Percentiles rank a stretch among this genome's conserved stretches.
phyloP scores from a whole-genome alignment of 2,113 vertebrate genomes.

The Lasiurus cinereus region DNA sequence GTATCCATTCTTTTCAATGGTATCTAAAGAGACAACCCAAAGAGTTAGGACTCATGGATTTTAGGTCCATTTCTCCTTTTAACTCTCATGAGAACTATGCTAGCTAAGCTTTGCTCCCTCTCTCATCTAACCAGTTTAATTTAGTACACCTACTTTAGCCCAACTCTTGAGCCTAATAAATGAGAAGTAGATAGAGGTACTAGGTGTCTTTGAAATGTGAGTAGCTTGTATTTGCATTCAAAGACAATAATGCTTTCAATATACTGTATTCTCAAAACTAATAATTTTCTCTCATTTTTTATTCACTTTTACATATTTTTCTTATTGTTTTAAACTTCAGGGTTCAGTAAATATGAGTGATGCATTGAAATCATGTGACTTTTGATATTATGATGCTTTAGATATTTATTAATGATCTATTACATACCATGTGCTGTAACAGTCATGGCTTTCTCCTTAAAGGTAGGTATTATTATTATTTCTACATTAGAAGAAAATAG shows the following conservation, averaged over 20 bases:
- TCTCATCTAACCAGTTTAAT: background rate
- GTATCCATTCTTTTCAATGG: background rate
- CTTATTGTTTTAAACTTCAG: conserved; percentile 10
- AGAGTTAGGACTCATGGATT: background rate
- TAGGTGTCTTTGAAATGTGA: background rate
- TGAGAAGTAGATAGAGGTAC: background rate
- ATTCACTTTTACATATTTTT: background rate
- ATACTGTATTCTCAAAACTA: background rate
- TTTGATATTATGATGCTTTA: background rate
- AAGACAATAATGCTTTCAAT: background rate
- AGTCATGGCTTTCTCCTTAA: background rate
- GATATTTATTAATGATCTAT: background rate
- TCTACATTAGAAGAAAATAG: background rate
- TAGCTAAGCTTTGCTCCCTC: background rate
- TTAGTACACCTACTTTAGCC: background rate
- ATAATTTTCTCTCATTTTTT: background rate
- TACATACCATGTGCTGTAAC: background rate
- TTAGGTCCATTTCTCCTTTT: background rate
- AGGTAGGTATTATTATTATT: background rate
- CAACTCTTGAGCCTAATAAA: background rate
- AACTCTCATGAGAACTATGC: background rate
- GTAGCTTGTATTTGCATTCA: background rate
- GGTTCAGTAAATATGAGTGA: background rate
- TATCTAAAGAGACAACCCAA: background rate
- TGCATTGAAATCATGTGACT: background rate